Percentiles rank a stretch among this genome's conserved stretches.
Evolutionary conservation across 2,797 vertebrate genomes (phyloP).

Genomic region (Betta splendens): DNA sequence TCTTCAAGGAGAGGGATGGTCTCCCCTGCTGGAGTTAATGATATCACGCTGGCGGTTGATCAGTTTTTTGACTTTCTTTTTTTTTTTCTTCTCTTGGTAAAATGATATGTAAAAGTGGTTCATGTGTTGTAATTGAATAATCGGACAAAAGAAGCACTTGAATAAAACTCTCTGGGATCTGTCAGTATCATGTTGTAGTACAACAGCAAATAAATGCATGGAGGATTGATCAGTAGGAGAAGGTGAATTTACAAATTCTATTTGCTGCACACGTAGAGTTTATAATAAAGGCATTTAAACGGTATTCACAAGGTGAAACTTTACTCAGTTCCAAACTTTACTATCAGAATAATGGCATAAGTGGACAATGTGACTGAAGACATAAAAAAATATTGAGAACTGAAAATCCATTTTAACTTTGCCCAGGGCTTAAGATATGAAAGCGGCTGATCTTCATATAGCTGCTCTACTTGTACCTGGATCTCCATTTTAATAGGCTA

Average conservation of each 20-base stretch:
- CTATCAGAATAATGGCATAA: constrained; percentile 19
- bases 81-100: constrained; percentile 1
- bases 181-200: not conserved
- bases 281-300: too few relatives aligned
- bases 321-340: not conserved
- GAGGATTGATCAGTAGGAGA: too few relatives aligned
- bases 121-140: not conserved
- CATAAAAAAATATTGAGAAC: constrained; percentile 18
- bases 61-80: constrained; percentile 12
- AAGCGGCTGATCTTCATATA: constrained; percentile 72
- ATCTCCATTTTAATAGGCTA: constrained; percentile 82
- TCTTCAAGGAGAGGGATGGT: constrained; percentile 71
- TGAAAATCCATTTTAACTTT: constrained; percentile 62
- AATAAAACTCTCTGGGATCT: not conserved
- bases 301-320: not conserved
- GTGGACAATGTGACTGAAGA: constrained; percentile 8
- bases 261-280: too few relatives aligned
- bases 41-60: constrained; percentile 56
- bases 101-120: constrained; percentile 23
- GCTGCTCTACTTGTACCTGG: constrained; percentile 69
- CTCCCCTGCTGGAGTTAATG: constrained; percentile 62
- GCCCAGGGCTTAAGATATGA: constrained; percentile 71
- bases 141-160: not conserved
- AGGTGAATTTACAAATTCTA: too few relatives aligned
- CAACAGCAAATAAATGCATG: too few relatives aligned